Evolutionary conservation across 2,888 invertebrate species (phyloP), one percentile per base, ranked within the genome.

Genomic region (Trachelus troglodyta): DNA sequence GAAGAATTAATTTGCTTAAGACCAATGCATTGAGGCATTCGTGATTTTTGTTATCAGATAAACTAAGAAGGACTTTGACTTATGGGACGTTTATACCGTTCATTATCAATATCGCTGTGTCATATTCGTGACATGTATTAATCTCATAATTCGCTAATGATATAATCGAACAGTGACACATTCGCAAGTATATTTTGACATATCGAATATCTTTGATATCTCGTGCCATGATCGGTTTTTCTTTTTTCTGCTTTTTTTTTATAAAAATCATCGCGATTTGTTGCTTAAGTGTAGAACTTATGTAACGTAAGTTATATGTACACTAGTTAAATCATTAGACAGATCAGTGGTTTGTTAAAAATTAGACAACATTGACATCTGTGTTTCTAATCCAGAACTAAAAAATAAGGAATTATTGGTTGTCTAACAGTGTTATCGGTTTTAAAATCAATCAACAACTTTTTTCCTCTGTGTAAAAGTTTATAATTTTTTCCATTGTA

Each of bases 181-280:
- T 75, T 78, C 76, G 78, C 71, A 37, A 68, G 75, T 76, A 37
- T 78, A 78, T 78, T 78, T 78, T 78, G 78, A 78, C 78, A 68
- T 71, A 77, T 77, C 56, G 77, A 30, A 69, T 56, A 71, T 69
- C 69, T 31, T 69, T 30, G 30, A 23, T 40, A 12, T 40, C 40
- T 40, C 6, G 4, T 15, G 40, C 4, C 37, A 12, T 15, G 0
- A 40, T 15, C 40, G 40, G 0, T 40, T 40, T 56, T 23, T 56
- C 1, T 0, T 15, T 37, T 15, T 9, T 15, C 4, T 4, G 0
- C 1, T 37, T 56, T 56, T 40, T 23, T 56, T 23, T 37, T 37
- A 56, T 23, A 56, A 56, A 56, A 56, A 56, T 1, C 40, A 40
- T 4, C 40, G 6, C 6, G 40, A 40, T 6, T 40, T 40, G 6